These are phyloP conservation scores for Australoheros facetus DNA, from an alignment of 2,797 vertebrate species.

Conservation along the genomic window DNA sequence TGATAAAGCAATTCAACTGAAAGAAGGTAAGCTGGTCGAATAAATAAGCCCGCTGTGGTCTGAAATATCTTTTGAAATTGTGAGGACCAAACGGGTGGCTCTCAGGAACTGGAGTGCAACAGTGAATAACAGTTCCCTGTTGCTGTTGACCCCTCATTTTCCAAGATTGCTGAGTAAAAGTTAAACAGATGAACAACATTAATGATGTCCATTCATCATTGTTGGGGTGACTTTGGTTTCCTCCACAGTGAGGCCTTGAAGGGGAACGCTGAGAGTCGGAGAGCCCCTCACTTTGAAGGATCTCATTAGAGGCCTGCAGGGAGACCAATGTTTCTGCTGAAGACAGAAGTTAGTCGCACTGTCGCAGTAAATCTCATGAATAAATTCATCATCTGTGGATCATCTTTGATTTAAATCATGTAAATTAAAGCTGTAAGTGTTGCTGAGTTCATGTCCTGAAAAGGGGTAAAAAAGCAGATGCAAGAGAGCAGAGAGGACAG, in stretches of 20 bases:
- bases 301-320: constrained; percentile 55
- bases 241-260: constrained; percentile 67
- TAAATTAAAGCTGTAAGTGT: background rate
- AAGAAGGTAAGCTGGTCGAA: constrained; percentile 20
- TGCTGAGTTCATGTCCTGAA: background rate
- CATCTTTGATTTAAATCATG: background rate
- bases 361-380: constrained; percentile 6
- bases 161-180: constrained; percentile 73
- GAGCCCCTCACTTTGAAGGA: constrained; percentile 62
- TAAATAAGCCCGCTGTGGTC: constrained; percentile 17
- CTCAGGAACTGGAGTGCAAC: constrained; percentile 63
- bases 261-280: constrained; percentile 49
- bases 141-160: constrained; percentile 76
- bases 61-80: constrained; percentile 51
- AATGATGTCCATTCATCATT: constrained; percentile 83
- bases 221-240: constrained; percentile 69
- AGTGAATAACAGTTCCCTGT: constrained; percentile 68
- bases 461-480: background rate
- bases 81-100: constrained; percentile 56
- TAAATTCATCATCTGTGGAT: background rate
- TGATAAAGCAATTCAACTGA: constrained; percentile 13
- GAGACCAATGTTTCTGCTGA: constrained; percentile 28
- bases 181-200: constrained; percentile 81
- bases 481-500: background rate
- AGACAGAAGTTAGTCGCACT: constrained; percentile 27